Base-by-base conservation (phyloP, 2,113 vertebrate species). In the Sebastes schlegelii region DNA sequence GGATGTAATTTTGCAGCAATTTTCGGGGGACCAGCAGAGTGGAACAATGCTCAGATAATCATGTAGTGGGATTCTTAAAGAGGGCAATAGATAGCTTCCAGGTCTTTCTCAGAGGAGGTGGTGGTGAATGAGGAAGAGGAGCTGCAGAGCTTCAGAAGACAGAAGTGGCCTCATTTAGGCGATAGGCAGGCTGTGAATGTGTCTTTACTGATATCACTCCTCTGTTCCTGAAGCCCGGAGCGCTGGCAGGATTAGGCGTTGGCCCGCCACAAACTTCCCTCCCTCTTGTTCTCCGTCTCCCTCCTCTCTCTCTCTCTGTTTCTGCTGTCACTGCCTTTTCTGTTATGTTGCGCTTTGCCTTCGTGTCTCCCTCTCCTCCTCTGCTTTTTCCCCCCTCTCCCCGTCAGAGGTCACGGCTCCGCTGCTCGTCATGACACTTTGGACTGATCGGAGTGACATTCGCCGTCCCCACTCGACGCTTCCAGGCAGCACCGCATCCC, bases 81-180 rank as follows among this genome's bases (percentile, higher is more conserved):
- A 87, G 84, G 86, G 58, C 74, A 84, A 46, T n/a, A 70, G 77
- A 89, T 85, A 23, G 80, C 84, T 90, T 55, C 58, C 72, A 86
- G 89, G 84, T 84, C 66, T 85, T 23, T 74, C 75, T 80, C 54
- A 82, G 78, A 62, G 79, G 80, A 87, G 79, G 65, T 82, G 77
- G 65, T 80, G 74, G 68, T 48, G 75, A 80, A 70, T 43, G 81
- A 69, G 61, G 75, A 48, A 68, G 52, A 81, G 60, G 52, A 69
- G 61, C 64, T 57, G 66, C 64, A 43, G 62, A 62, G 71, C 42
- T 46, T 84, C 16, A 66, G 45, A 13, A 80, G 65, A 65, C 70
- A 79, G 82, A 90, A 87, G 76, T 77, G 83, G 84, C 85, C 90
- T 91, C 83, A 76, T 92, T 91, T 86, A 74, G 77, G 77, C 46